Percentiles rank a stretch among this genome's conserved stretches.
phyloP scores from a whole-genome alignment of 2,888 invertebrate species.

The Digitonthophagus gazella region DNA sequence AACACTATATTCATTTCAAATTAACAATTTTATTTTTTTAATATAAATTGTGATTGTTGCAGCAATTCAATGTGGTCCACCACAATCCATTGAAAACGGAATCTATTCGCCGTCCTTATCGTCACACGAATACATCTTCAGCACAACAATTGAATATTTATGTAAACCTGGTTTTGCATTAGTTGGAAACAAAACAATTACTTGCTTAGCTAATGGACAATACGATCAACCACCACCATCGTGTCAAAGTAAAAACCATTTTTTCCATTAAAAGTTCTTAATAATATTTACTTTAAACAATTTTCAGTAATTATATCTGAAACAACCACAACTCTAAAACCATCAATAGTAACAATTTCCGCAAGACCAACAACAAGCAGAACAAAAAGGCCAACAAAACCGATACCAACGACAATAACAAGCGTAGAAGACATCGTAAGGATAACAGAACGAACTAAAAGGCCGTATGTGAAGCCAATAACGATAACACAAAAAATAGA shows the following conservation, averaged over 20 bases:
- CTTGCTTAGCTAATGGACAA: constrained; percentile 73
- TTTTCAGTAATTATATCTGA: constrained; percentile 11
- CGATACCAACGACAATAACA: constrained; percentile 48
- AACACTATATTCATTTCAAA: no score
- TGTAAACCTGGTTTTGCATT: constrained; percentile 71
- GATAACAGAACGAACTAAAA: constrained; percentile 40
- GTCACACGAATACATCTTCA: constrained; percentile 62
- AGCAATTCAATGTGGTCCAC: constrained; percentile 73
- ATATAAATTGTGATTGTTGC: constrained; percentile 29
- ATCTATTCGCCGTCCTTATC: constrained; percentile 49
- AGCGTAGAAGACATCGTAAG: constrained; percentile 47
- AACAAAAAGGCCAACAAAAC: constrained; percentile 45
- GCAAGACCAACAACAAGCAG: constrained; percentile 44
- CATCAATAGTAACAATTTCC: constrained; percentile 37
- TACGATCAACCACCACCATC: constrained; percentile 76
- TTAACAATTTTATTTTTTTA: not conserved
- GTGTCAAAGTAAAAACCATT: constrained; percentile 53
- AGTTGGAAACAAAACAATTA: constrained; percentile 64
- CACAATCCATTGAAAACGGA: constrained; percentile 66
- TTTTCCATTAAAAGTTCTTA: not conserved
- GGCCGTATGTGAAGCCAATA: constrained; percentile 39
- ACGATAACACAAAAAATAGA: constrained; percentile 31
- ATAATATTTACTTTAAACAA: no score
- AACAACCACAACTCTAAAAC: constrained; percentile 22
- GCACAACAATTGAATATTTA: constrained; percentile 72